Evolutionary conservation across 53 echinoderm and acorn worm genomes (phyloP), one percentile per base, ranked within the genome.

Genomic region (Crossaster papposus): DNA sequence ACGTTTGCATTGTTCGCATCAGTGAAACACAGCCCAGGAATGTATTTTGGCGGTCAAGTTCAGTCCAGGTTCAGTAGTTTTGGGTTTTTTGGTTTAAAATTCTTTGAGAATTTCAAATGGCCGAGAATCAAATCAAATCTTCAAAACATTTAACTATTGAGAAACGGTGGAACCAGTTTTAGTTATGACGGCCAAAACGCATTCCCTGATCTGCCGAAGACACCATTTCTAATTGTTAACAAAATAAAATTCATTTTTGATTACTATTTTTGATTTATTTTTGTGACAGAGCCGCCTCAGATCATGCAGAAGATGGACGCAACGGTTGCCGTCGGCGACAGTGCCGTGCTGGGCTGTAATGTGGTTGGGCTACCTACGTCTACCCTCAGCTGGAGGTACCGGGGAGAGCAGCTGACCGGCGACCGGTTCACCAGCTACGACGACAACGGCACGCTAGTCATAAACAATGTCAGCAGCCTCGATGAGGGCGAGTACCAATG

Each of bases 401-500:
- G 78, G 30, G 95, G 96, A 3, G 78, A 87, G 28, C 58, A 34
- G 34, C 30, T 82, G 36, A 62, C 36, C 23, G 94, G 88, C 4
- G 93, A 89, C 65, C 93, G 96, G 34, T 96, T 89, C 85, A 81
- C 80, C 38, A 88, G 54, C 38, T 82, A 82, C 72, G 52, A 79
- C 52, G 77, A 31, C 5, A 91, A 89, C 51, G 94, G 92, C 14
- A 91, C 93, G 20, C 89, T 99, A 75, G 58, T 79, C 29, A 99
- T 99, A n/a, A 38, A 63, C 30, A 79, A 77, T 30, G 85, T 99
- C 9, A 83, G 30, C 14, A 80, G 34, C 22, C 92, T 83, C 2
- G 99, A 99, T 68, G 83, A 89, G 62, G 99, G 96, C 3, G 71
- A 15, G 3, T 99, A 99, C 72, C 79, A 80, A 17, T 99, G 99